Evolutionary conservation across 2,797 vertebrate genomes (phyloP).

Genomic region (Cyprinella venusta): DNA sequence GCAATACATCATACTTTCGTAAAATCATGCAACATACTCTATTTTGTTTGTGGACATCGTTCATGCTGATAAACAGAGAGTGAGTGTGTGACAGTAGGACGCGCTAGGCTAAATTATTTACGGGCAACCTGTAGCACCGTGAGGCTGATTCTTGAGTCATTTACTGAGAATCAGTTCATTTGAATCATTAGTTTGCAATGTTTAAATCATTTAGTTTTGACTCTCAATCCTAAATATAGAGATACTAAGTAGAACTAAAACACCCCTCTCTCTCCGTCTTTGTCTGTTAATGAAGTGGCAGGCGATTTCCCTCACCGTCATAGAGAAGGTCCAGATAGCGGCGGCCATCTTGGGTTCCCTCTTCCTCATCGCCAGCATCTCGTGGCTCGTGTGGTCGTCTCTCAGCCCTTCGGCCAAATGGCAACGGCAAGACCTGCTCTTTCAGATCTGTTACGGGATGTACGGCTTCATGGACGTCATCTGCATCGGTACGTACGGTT

Average conservation of each 20-base stretch:
- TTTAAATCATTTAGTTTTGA: background rate
- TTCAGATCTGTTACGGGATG: constrained; percentile 99
- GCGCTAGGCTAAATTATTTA: too few species aligned
- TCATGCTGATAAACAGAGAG: too few species aligned
- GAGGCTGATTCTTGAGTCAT: background rate
- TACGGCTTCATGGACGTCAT: constrained; percentile 99
- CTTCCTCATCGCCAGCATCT: constrained; percentile 99
- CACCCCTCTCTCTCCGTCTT: background rate
- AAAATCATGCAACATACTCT: too few species aligned
- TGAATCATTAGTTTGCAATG: background rate
- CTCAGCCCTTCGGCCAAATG: constrained; percentile 98
- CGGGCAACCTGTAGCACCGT: too few species aligned
- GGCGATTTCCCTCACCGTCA: constrained; percentile 98
- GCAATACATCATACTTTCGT: too few species aligned
- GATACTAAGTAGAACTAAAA: background rate
- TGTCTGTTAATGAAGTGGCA: constrained; percentile 86
- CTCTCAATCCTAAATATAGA: background rate
- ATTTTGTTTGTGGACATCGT: too few species aligned
- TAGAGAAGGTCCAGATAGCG: constrained; percentile 98
- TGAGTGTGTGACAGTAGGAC: too few species aligned
- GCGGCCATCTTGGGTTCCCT: constrained; percentile 96
- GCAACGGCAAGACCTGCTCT: constrained; percentile 99
- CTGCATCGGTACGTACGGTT: constrained; percentile 89
- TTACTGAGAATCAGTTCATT: background rate
- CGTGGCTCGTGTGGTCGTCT: constrained; percentile 99